These are phyloP conservation scores for Crossocerus cetratus DNA, from an alignment of 2,888 invertebrate genomes.

Conservation along the genomic window DNA sequence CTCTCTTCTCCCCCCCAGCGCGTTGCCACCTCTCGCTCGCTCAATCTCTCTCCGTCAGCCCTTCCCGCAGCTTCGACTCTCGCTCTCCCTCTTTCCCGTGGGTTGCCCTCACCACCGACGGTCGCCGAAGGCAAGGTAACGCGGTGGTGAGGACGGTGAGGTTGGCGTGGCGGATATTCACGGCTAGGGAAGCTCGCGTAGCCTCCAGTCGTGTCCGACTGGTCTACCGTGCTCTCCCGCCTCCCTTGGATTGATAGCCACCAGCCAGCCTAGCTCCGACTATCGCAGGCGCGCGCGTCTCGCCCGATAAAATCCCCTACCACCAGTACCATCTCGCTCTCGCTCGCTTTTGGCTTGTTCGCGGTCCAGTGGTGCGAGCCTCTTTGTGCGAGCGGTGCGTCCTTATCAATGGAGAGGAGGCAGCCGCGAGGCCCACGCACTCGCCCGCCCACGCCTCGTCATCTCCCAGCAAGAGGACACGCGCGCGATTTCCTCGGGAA, in stretches of 20 bases:
- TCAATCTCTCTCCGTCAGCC: not conserved
- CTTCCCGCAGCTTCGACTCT: not conserved
- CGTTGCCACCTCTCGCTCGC: not conserved
- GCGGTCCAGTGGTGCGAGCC: constrained; percentile 54
- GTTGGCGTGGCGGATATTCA: too few species aligned
- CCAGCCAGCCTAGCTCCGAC: not conserved
- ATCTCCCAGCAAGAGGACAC: constrained; percentile 54
- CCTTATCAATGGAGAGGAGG: constrained; percentile 61
- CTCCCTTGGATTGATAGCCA: constrained; percentile 1
- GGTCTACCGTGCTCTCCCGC: not conserved
- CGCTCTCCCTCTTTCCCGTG: not conserved
- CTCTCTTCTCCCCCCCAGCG: constrained; percentile 8
- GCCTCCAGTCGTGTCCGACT: not conserved
- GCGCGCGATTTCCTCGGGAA: constrained; percentile 56
- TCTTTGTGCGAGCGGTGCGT: constrained; percentile 44
- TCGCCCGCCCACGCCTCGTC: constrained; percentile 61
- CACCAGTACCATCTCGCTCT: too few species aligned
- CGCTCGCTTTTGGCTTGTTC: constrained; percentile 42
- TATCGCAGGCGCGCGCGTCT: constrained; percentile 56
- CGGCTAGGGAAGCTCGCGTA: too few species aligned
- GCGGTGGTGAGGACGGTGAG: not conserved
- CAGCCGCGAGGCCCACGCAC: constrained; percentile 49
- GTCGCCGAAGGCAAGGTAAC: not conserved
- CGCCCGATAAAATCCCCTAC: too few species aligned
- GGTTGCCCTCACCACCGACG: not conserved